Evolutionary conservation across 2,797 vertebrate species (phyloP).

Genomic region (Takifugu ocellatus): DNA sequence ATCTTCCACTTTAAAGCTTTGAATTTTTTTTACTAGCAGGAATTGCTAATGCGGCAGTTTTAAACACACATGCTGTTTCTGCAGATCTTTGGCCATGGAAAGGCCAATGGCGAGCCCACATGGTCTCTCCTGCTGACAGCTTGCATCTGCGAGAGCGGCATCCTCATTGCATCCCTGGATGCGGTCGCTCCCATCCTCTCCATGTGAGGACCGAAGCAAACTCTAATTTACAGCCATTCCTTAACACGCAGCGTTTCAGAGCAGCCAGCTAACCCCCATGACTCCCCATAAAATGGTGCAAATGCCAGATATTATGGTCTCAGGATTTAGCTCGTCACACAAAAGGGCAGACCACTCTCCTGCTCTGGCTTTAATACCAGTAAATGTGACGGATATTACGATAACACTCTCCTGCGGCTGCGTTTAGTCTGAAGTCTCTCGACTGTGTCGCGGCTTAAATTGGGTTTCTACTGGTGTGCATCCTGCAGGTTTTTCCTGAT

Average conservation of each 20-base stretch:
- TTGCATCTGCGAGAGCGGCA: constrained; percentile 95
- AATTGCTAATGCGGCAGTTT: background rate
- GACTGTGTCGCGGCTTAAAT: constrained; percentile 3
- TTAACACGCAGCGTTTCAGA: constrained; percentile 28
- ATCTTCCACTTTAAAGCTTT: too few relatives aligned
- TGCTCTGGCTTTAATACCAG: constrained; percentile 17
- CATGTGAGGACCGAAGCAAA: constrained; percentile 78
- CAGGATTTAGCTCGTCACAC: constrained; percentile 22
- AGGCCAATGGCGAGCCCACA: constrained; percentile 94
- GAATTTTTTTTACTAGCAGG: too few relatives aligned
- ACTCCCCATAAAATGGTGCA: constrained; percentile 24
- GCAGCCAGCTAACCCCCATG: constrained; percentile 17
- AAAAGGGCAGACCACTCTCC: background rate
- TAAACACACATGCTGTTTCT: constrained; percentile 34
- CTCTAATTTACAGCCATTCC: constrained; percentile 22
- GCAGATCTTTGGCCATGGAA: constrained; percentile 94
- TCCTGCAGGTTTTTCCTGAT: constrained; percentile 93
- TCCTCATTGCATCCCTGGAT: constrained; percentile 96
- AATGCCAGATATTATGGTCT: constrained; percentile 38
- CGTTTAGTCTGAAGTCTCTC: constrained; percentile 1
- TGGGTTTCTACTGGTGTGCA: constrained; percentile 19
- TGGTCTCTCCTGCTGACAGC: constrained; percentile 95
- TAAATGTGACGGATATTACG: constrained; percentile 18
- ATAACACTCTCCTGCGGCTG: background rate
- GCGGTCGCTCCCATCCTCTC: constrained; percentile 96